Evolutionary conservation across 2,113 vertebrate species (phyloP).

Genomic region (Petromus typicus): DNA sequence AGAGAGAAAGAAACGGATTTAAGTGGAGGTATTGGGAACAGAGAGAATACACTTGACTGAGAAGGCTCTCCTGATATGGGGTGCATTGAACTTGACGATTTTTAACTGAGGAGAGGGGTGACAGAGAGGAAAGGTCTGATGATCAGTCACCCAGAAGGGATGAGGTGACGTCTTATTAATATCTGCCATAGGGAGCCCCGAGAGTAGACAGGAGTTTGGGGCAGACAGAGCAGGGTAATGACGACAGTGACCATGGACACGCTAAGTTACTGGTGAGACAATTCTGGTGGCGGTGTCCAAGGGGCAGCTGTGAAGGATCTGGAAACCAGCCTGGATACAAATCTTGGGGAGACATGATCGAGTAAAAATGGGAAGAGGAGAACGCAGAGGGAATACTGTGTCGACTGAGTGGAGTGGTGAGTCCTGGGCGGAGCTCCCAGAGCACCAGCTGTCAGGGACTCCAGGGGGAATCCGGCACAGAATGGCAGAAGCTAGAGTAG

Average conservation of each 20-base stretch:
- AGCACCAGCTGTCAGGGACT: background rate
- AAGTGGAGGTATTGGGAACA: background rate
- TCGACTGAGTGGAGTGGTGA: background rate
- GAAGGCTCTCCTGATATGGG: background rate
- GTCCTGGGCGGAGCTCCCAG: background rate
- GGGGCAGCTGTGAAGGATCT: background rate
- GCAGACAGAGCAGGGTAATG: background rate
- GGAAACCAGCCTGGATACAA: background rate
- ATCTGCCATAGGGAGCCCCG: background rate
- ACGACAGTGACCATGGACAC: background rate
- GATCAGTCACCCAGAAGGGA: background rate
- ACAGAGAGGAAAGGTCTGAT: background rate
- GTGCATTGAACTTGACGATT: background rate
- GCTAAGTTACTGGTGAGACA: background rate
- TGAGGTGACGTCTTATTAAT: background rate
- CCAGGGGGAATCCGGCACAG: background rate
- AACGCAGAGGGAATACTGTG: rapidly evolving
- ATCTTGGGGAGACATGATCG: background rate
- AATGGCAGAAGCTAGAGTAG: background rate
- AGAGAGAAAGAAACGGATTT: background rate
- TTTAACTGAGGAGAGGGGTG: background rate
- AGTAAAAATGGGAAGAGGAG: background rate
- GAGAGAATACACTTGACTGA: background rate
- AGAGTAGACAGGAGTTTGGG: background rate
- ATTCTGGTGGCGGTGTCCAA: background rate